These are phyloP conservation scores for Brachypteracias leptosomus DNA, from an alignment of 2,113 vertebrate species.

Conservation along the genomic window DNA sequence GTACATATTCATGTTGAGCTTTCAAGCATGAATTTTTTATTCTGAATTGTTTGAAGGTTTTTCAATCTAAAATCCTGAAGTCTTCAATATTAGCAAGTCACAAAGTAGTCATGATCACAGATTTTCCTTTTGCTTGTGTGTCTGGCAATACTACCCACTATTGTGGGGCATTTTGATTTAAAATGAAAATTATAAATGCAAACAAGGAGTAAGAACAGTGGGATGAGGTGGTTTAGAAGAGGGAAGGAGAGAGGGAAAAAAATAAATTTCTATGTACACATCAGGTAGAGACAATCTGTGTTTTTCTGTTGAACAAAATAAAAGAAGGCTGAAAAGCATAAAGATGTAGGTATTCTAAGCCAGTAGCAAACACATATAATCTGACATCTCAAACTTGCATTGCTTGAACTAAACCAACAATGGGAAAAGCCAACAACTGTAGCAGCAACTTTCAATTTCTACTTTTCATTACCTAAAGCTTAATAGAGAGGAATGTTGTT, in stretches of 20 bases:
- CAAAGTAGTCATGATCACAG: neutral
- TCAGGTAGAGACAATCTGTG: neutral
- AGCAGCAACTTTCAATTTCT: neutral
- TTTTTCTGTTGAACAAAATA: neutral
- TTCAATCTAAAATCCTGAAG: neutral
- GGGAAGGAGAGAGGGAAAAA: neutral
- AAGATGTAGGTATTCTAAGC: neutral
- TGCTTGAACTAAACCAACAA: neutral
- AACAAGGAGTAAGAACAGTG: neutral
- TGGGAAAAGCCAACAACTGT: neutral
- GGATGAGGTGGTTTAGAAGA: neutral
- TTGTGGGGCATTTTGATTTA: neutral
- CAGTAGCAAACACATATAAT: neutral
- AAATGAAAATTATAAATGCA: neutral
- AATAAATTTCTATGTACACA: neutral
- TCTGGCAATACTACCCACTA: neutral
- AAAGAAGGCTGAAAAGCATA: neutral
- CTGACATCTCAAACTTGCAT: neutral
- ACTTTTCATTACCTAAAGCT: neutral
- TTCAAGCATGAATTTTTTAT: neutral
- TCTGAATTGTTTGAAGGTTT: neutral
- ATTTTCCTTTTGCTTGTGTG: neutral
- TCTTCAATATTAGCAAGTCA: neutral
- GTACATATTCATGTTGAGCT: neutral
- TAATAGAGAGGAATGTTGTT: neutral